Percentiles rank a stretch among this genome's conserved stretches.
These are phyloP conservation scores for Sphenopsis melanotis DNA, from an alignment of 2,797 vertebrate genomes.

Conservation along the genomic window DNA sequence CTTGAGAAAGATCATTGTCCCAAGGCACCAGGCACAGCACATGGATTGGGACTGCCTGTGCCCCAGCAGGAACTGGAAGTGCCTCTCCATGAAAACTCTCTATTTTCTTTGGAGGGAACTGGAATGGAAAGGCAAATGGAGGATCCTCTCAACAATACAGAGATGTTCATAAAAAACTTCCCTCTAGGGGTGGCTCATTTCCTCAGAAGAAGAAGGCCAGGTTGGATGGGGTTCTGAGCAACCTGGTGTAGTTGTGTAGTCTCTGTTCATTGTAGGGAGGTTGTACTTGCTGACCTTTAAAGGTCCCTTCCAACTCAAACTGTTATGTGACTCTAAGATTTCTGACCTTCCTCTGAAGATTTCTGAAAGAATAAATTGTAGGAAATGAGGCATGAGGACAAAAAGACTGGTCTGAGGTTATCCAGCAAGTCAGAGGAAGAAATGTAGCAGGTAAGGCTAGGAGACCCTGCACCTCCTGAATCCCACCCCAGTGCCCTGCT, in stretches of 20 bases:
- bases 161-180: not conserved
- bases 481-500: not conserved
- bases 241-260: not conserved
- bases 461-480: not conserved
- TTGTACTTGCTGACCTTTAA: not conserved
- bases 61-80: not conserved
- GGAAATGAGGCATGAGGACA: not conserved
- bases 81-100: not conserved
- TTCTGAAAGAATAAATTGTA: not conserved
- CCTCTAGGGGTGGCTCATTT: not conserved
- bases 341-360: not conserved
- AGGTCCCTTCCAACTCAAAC: not conserved
- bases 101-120: not conserved
- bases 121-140: not conserved
- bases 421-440: not conserved
- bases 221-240: not conserved
- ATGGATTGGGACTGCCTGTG: fast-evolving
- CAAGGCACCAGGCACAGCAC: not conserved
- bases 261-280: not conserved
- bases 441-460: not conserved
- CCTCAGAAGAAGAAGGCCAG: not conserved
- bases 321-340: not conserved
- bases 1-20: not conserved
- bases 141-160: not conserved
- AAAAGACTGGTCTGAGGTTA: not conserved